Conservation (phyloP, 1,140 invertebrate species). For the Meloidogyne floridensis region DNA sequence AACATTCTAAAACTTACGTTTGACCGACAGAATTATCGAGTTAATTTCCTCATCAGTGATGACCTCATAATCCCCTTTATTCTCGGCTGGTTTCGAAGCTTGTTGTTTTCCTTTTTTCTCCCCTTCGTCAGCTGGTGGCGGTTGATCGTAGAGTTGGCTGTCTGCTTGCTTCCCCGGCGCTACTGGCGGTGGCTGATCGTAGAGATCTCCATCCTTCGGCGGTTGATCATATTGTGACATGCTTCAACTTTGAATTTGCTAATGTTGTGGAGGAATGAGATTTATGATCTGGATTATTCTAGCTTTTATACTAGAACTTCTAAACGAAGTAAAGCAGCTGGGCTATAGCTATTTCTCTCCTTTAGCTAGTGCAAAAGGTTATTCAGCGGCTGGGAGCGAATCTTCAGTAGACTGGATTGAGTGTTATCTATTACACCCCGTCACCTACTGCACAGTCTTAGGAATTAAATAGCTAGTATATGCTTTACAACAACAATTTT, state of each 20-base stretch:
- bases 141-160: background rate
- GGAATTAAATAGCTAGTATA: no score
- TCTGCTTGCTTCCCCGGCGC: background rate
- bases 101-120: background rate
- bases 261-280: background rate
- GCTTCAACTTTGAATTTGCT: background rate
- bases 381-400: no score
- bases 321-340: no score
- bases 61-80: background rate
- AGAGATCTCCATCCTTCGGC: background rate
- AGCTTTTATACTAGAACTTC: no score
- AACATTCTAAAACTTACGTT: background rate
- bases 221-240: slow-evolving; percentile 1
- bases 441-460: no score
- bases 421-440: no score
- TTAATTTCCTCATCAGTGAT: background rate
- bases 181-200: background rate
- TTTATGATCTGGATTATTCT: no score
- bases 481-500: no score
- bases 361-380: no score
- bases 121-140: background rate
- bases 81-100: background rate
- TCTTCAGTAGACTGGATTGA: no score
- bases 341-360: no score
- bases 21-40: background rate